Evolutionary conservation across 2,113 vertebrate genomes (phyloP).

Genomic region (Jacana jacana): DNA sequence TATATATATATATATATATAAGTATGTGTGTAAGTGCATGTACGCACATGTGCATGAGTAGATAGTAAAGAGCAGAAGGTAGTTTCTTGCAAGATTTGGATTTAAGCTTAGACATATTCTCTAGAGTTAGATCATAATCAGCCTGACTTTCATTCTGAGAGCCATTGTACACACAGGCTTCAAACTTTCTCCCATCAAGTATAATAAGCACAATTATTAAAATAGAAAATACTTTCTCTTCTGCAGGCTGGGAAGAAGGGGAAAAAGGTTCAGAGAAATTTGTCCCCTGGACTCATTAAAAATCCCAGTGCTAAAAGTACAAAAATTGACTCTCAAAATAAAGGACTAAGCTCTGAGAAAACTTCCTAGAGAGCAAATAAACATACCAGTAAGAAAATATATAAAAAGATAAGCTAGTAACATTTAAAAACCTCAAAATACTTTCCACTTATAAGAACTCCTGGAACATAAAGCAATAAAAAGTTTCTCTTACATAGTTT

Average conservation of each 20-base stretch:
- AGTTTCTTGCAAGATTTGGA: background rate
- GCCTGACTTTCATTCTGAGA: background rate
- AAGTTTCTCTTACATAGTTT: background rate
- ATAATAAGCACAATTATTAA: background rate
- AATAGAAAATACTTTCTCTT: background rate
- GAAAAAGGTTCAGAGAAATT: background rate
- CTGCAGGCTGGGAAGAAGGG: background rate
- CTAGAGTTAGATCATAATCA: background rate
- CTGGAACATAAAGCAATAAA: background rate
- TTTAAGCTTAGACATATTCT: background rate
- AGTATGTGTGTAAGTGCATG: background rate
- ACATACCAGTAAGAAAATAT: background rate
- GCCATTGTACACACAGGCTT: background rate
- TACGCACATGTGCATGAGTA: background rate
- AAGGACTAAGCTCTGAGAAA: background rate
- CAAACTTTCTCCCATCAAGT: background rate
- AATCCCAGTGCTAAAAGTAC: background rate
- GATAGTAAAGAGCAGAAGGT: background rate
- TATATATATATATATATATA: too few relatives aligned
- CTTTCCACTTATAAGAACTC: background rate
- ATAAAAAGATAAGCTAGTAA: background rate
- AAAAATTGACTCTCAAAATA: background rate
- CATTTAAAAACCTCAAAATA: background rate
- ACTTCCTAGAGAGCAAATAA: background rate
- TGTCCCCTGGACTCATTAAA: background rate